Conservation (phyloP, 2,113 vertebrate species). For the Rhabdomys dilectus region DNA sequence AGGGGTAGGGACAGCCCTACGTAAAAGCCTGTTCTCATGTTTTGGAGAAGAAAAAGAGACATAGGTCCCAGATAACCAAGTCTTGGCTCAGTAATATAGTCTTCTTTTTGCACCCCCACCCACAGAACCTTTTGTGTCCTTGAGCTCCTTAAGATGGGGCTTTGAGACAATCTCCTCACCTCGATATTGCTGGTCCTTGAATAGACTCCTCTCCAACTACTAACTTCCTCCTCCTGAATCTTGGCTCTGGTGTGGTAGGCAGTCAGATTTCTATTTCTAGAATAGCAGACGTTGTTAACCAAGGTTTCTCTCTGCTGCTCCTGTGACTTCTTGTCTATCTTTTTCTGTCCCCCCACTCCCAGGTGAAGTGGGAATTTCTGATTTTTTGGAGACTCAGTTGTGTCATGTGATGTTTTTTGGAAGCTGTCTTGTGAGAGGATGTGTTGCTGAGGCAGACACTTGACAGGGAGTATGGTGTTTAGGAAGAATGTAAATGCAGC, state of each 20-base stretch:
- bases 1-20: background rate
- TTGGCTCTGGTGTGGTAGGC: background rate
- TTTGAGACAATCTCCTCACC: background rate
- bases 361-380: too few species aligned
- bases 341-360: background rate
- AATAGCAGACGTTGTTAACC: background rate
- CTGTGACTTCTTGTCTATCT: background rate
- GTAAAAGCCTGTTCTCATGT: background rate
- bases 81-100: too few species aligned
- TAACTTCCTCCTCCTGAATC: background rate
- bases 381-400: too few species aligned
- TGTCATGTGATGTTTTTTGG: too few species aligned
- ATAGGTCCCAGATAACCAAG: too few species aligned
- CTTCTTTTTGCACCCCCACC: background rate
- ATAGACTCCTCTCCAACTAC: background rate
- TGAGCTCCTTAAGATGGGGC: background rate
- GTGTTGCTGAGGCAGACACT: too few species aligned
- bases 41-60: background rate
- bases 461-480: too few species aligned
- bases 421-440: too few species aligned
- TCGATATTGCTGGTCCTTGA: background rate
- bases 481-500: too few species aligned
- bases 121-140: too few species aligned
- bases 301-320: background rate
- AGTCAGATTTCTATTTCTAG: background rate